Percentiles rank a stretch among this genome's conserved stretches.
phyloP scores from a whole-genome alignment of 2,888 invertebrate species.

The Lamellibrachia columna region DNA sequence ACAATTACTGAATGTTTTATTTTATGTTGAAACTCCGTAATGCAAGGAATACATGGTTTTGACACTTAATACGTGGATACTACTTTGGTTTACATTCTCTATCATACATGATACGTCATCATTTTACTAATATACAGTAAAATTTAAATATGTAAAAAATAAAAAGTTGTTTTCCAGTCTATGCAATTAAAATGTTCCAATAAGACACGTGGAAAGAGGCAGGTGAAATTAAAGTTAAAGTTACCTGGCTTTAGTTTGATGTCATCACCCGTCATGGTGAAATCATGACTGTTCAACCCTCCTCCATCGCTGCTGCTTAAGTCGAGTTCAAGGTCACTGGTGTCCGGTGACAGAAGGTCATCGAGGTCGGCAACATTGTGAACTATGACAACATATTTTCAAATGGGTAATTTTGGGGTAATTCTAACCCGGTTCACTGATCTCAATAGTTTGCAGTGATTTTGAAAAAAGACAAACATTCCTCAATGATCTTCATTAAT shows the following conservation, averaged over 20 bases:
- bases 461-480: neutral
- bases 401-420: neutral
- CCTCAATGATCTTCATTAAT: too few relatives aligned
- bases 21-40: too few relatives aligned
- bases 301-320: neutral
- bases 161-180: too few relatives aligned
- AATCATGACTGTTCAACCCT: constrained; percentile 10
- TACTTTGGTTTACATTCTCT: neutral
- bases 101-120: neutral
- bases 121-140: neutral
- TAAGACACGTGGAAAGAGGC: too few relatives aligned
- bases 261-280: neutral
- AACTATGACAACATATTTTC: neutral
- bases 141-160: neutral
- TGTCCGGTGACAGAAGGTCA: neutral
- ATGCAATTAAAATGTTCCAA: too few relatives aligned
- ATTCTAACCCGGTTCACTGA: neutral
- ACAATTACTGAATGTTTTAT: too few relatives aligned
- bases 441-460: neutral
- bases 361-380: neutral
- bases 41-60: neutral
- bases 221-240: neutral
- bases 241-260: neutral
- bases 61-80: neutral
- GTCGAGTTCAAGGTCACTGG: constrained; percentile 1